These are phyloP conservation scores for Gallinago jamesoni DNA, from an alignment of 2,113 vertebrate species.

Conservation along the genomic window DNA sequence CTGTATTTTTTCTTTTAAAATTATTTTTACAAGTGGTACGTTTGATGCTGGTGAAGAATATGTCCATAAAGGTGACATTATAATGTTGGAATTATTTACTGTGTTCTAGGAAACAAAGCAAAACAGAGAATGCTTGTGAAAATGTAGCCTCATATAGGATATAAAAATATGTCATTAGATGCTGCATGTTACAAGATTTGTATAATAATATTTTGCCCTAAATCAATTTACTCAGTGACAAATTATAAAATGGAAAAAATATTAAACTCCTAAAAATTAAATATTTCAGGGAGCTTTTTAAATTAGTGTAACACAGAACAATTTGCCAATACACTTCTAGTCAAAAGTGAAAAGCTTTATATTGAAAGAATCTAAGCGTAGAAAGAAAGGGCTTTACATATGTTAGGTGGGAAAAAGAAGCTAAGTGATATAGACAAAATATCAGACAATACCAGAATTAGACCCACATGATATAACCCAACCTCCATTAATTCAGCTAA, in stretches of 20 bases:
- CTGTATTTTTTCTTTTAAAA: not conserved
- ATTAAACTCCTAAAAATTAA: not conserved
- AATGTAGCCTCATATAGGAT: not conserved
- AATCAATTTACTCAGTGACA: not conserved
- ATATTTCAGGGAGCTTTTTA: not conserved
- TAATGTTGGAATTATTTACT: not conserved
- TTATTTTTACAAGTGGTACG: not conserved
- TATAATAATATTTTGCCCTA: not conserved
- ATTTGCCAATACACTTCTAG: not conserved
- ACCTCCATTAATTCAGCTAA: not conserved
- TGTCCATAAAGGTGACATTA: not conserved
- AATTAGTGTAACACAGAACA: not conserved
- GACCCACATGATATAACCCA: not conserved
- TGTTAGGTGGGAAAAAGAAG: constrained; percentile 6
- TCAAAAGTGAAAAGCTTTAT: not conserved
- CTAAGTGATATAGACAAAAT: constrained; percentile 24
- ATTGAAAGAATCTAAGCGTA: not conserved
- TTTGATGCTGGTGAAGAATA: constrained; percentile 15
- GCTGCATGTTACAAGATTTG: not conserved
- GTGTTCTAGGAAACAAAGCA: not conserved
- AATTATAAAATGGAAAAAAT: not conserved
- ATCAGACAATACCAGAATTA: not conserved
- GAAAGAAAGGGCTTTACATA: not conserved
- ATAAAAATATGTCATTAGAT: not conserved
- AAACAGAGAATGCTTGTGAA: not conserved